Percentiles rank a stretch among this genome's conserved stretches.
Evolutionary conservation across 1,140 invertebrate species (phyloP).

Genomic region (Polypedilum pembai): DNA sequence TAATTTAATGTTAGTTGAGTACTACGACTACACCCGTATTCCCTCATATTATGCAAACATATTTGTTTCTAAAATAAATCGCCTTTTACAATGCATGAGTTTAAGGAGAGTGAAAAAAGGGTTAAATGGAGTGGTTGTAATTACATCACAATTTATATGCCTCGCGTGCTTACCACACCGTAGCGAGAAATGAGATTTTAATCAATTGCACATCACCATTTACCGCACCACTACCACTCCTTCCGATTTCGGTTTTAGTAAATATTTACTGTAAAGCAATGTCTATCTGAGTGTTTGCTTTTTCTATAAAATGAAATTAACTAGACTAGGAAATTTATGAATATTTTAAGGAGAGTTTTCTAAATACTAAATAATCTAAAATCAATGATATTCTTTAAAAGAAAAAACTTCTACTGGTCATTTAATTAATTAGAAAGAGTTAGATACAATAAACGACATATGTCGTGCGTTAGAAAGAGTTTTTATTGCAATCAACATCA

Average conservation of each 20-base stretch:
- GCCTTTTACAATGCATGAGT: not conserved
- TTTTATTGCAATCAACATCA: too few relatives aligned
- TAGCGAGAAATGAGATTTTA: slow-evolving; percentile 26
- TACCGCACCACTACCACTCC: not conserved
- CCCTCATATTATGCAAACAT: not conserved
- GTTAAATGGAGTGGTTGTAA: slow-evolving; percentile 24
- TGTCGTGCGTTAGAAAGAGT: too few relatives aligned
- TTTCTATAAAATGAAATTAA: too few relatives aligned
- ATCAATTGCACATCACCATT: slow-evolving; percentile 7
- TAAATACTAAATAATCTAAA: too few relatives aligned
- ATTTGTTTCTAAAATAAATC: not conserved
- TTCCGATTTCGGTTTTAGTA: slow-evolving; percentile 15
- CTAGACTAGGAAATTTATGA: too few relatives aligned
- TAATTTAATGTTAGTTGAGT: not conserved
- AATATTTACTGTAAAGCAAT: slow-evolving; percentile 20
- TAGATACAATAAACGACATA: too few relatives aligned
- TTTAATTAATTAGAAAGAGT: too few relatives aligned
- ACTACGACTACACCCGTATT: not conserved
- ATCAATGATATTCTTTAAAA: too few relatives aligned
- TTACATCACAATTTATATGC: slow-evolving; percentile 25
- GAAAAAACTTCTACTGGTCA: too few relatives aligned
- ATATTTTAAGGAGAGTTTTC: too few relatives aligned
- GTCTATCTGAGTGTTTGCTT: not conserved
- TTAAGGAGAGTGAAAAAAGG: slow-evolving; percentile 1
- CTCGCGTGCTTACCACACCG: slow-evolving; percentile 3